Percentiles rank a stretch among this genome's conserved stretches.
Conservation (phyloP, 2,797 vertebrate species). For the Sebastiscus tertius region DNA sequence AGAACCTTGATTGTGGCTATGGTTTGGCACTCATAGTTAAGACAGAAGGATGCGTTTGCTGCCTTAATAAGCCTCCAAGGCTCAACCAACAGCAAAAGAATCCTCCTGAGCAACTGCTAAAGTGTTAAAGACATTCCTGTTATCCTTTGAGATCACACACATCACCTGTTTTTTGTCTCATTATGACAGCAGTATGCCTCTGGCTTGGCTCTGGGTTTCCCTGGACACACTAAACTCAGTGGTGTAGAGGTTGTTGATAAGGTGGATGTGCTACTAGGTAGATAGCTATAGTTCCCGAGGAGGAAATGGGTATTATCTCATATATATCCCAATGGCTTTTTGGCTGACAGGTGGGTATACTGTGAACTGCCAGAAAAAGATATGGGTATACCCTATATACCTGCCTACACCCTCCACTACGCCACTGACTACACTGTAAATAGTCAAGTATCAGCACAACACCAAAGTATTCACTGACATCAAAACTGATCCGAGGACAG, state of each 20-base stretch:
- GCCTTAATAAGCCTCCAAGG: background rate
- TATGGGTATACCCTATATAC: too few relatives aligned
- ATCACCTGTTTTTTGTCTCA: background rate
- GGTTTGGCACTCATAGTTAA: background rate
- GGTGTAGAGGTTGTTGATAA: too few relatives aligned
- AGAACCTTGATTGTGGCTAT: background rate
- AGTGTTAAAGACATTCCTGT: background rate
- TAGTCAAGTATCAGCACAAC: slow-evolving; percentile 1
- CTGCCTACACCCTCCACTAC: accelerated
- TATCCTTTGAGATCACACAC: background rate
- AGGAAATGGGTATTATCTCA: too few relatives aligned
- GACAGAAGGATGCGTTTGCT: background rate
- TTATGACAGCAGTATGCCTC: background rate
- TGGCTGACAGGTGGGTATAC: too few relatives aligned
- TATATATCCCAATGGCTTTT: too few relatives aligned
- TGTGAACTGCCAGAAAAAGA: too few relatives aligned
- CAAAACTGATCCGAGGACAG: slow-evolving; percentile 25
- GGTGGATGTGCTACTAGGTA: too few relatives aligned
- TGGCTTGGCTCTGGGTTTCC: slow-evolving; percentile 6
- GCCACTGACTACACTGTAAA: background rate
- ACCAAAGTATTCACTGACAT: background rate
- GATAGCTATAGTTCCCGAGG: too few relatives aligned
- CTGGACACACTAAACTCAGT: slow-evolving; percentile 12
- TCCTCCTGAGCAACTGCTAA: background rate
- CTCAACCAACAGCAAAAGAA: background rate